Percentiles rank a stretch among this genome's conserved stretches.
These are phyloP conservation scores for Biston betularia DNA, from an alignment of 2,888 invertebrate genomes.

Conservation along the genomic window DNA sequence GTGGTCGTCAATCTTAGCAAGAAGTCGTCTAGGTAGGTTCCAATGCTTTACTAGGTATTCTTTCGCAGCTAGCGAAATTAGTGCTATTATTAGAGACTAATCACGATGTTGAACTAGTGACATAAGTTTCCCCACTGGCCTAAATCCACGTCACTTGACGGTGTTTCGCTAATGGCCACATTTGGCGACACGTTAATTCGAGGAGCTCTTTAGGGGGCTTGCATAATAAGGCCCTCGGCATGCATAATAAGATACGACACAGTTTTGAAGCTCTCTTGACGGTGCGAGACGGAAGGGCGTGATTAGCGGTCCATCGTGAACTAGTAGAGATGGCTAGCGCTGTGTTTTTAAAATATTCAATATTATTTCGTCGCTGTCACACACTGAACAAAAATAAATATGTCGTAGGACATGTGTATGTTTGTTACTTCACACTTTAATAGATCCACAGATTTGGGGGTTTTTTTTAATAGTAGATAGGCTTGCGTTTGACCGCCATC, in stretches of 20 bases:
- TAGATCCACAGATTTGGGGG: too few relatives aligned
- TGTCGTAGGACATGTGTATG: too few relatives aligned
- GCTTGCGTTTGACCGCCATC: too few relatives aligned
- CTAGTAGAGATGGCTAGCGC: not conserved
- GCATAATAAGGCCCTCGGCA: slow-evolving; percentile 20
- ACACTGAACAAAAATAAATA: not conserved
- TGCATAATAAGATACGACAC: slow-evolving; percentile 20
- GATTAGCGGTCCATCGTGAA: not conserved
- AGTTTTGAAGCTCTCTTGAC: not conserved
- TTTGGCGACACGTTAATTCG: slow-evolving; percentile 29
- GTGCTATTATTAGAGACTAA: too few relatives aligned
- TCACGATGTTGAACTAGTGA: too few relatives aligned
- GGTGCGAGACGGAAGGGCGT: slow-evolving; percentile 1
- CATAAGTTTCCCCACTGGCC: slow-evolving; percentile 11
- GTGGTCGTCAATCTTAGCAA: too few relatives aligned
- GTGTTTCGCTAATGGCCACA: slow-evolving; percentile 21
- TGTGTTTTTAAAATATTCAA: not conserved
- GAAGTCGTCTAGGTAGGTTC: too few relatives aligned
- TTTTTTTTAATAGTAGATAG: too few relatives aligned
- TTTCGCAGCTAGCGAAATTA: not conserved
- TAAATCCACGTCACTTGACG: slow-evolving; percentile 15
- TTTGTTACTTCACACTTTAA: too few relatives aligned
- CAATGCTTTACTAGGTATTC: too few relatives aligned
- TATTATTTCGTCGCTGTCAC: too few relatives aligned
- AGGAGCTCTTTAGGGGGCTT: slow-evolving; percentile 10